A percentile compares a stretch with the other conserved stretches of the same genome.
phyloP scores from a whole-genome alignment of 2,113 vertebrate species.

The Vireo altiloquus region DNA sequence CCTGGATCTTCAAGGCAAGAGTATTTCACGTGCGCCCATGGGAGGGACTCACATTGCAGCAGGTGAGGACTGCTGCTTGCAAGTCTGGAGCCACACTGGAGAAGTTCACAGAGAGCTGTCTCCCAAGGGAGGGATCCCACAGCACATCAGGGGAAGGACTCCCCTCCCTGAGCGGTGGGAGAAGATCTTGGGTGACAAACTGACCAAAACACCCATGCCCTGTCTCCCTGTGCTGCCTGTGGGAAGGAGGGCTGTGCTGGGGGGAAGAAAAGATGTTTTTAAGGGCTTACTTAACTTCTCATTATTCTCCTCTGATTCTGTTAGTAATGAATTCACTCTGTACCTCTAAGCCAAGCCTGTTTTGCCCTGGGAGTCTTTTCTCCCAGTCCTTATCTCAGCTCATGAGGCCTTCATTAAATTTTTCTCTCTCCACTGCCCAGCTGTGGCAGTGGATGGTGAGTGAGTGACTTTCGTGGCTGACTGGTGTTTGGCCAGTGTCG shows the following conservation, averaged over 20 bases:
- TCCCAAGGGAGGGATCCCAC: not conserved
- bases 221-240: not conserved
- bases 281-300: not conserved
- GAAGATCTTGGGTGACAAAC: too few relatives aligned
- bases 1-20: not conserved
- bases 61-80: not conserved
- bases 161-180: too few relatives aligned
- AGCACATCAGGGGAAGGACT: too few relatives aligned
- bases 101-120: not conserved
- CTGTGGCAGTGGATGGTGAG: not conserved
- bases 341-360: not conserved
- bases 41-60: too few relatives aligned
- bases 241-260: too few relatives aligned
- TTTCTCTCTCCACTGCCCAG: not conserved
- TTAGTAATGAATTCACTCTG: not conserved
- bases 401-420: not conserved
- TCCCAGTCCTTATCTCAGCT: not conserved
- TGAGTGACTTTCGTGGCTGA: not conserved
- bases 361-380: not conserved
- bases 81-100: accelerated
- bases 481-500: not conserved
- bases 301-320: not conserved
- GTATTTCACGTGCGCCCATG: not conserved
- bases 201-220: not conserved
- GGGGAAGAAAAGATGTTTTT: not conserved